Evolutionary conservation across 2,113 vertebrate genomes (phyloP), one percentile per base, ranked within the genome.

Genomic region (Sceloporus tristichus): DNA sequence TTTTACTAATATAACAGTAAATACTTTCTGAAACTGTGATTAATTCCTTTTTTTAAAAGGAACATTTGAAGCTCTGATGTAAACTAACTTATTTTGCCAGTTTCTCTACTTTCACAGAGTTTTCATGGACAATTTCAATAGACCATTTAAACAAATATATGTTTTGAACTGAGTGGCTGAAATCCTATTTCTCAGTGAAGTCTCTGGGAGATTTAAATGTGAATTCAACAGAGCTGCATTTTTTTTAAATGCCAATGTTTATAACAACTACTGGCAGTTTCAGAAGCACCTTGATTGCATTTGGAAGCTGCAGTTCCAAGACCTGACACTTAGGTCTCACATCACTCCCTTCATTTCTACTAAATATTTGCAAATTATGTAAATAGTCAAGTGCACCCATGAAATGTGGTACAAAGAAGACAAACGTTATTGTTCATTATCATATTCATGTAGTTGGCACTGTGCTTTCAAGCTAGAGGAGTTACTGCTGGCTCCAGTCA

Each of bases 401-500:
- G 86, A 91, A 90, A 14, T 91, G 56, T 87, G 68, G 82, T 87
- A 75, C n/a, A 78, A 79, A 91, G 78, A 90, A 93, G 88, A 81
- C 65, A 89, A 75, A 88, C 74, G 80, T 75, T 91, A 83, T 27
- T 87, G 56, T 91, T 93, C 87, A 88, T 91, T 92, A 92, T 92
- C 90, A 86, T 77, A 91, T 4, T 94, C 80, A 89, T 91, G 90
- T 40, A 87, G n/a, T 18, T 90, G 73, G 87, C 73, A 74, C 62
- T 16, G 86, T 88, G n/a, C 59, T 94, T 94, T 94, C 92, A 95
- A 91, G 75, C 54, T 91, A 91, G 91, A 92, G 94, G 94, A 93
- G 91, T 96, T 94, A 95, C 59, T 80, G 84, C 91, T 90, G 88
- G 88, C 84, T 90, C 79, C 78, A n/a, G 77, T 91, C 93, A 89